Evolutionary conservation across 2,113 vertebrate genomes (phyloP), one percentile per base, ranked within the genome.

Genomic region (Coreoperca whiteheadi): DNA sequence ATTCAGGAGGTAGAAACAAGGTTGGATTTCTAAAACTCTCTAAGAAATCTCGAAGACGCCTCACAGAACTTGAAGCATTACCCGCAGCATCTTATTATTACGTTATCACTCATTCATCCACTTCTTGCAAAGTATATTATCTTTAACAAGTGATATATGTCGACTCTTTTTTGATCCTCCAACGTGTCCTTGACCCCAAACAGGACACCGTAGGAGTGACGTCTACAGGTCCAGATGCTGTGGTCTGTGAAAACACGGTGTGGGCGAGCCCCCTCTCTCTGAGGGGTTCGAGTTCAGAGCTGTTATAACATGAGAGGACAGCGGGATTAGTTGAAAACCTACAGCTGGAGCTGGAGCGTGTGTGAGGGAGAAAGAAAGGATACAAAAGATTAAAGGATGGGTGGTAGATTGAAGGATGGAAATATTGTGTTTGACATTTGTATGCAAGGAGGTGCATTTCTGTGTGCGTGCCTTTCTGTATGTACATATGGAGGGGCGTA

Each of bases 221-320:
- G 82, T 82, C 67, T 54, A 15, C 39, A 15, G 50, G 78, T 82
- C 89, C 92, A 94, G 92, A 93, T 93, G 92, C 88, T 77, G 84
- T 12, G 20, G 87, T 37, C 85, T 92, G 90, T 90, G 91, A 91
- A 94, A 94, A 94, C 90, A 93, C 43, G 5, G 76, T 69, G 89
- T 90, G 89, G 92, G 90, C 75, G 87, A 91, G 74, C 79, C 82
- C 83, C 79, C 87, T 77, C 88, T 83, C 84, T 86, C 83, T 5
- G 39, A 85, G 90, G 89, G 89, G 85, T 83, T 85, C 2, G 64
- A 72, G 89, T 93, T 94, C 90, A 93, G 90, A 88, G 89, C 87
- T 90, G 88, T 94, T 93, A 92, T 85, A 92, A 93, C 93, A 92
- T 30, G 28, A 90, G 84, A 92, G 91, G 91, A 89, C 90, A 91